A percentile compares a stretch with the other conserved stretches of the same genome.
phyloP scores from a whole-genome alignment of 2,888 invertebrate species.

The Poecilus cupreus region DNA sequence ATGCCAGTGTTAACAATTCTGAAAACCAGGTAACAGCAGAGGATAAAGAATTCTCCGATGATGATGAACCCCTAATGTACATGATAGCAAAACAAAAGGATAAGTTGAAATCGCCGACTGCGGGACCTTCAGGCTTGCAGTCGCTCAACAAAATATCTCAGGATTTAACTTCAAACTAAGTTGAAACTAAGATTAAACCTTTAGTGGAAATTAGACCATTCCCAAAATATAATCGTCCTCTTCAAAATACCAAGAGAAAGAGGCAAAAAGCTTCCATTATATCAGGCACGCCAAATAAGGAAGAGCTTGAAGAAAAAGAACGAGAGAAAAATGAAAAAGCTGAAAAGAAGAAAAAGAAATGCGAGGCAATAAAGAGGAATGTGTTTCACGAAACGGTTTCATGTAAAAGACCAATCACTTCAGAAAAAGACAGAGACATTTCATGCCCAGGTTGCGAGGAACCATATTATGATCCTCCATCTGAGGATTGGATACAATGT shows the following conservation, averaged over 20 bases:
- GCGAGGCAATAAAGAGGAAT: conserved; percentile 8
- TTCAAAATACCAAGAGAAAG: background rate
- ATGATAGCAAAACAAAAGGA: background rate
- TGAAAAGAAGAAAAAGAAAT: conserved; percentile 29
- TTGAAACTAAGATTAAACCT: background rate
- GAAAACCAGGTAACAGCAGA: background rate
- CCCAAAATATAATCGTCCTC: conserved; percentile 34
- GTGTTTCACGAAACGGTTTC: conserved; percentile 1
- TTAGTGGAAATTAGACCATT: conserved; percentile 43
- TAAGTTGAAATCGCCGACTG: background rate
- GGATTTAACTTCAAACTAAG: background rate
- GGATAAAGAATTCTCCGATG: background rate
- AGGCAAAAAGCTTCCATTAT: conserved; percentile 30
- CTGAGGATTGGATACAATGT: conserved; percentile 53
- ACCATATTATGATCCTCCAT: conserved; percentile 56
- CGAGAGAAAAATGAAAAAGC: conserved; percentile 14
- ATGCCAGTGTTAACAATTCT: background rate
- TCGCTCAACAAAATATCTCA: background rate
- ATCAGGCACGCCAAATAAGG: conserved; percentile 42
- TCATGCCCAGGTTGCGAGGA: conserved; percentile 54
- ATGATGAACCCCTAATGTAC: background rate
- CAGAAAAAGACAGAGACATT: conserved; percentile 28
- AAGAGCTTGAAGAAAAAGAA: conserved; percentile 17
- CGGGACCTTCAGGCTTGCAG: background rate
- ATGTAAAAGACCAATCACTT: background rate